Evolutionary conservation across 2,113 vertebrate species (phyloP).

Genomic region (Myotis lucifugus): DNA sequence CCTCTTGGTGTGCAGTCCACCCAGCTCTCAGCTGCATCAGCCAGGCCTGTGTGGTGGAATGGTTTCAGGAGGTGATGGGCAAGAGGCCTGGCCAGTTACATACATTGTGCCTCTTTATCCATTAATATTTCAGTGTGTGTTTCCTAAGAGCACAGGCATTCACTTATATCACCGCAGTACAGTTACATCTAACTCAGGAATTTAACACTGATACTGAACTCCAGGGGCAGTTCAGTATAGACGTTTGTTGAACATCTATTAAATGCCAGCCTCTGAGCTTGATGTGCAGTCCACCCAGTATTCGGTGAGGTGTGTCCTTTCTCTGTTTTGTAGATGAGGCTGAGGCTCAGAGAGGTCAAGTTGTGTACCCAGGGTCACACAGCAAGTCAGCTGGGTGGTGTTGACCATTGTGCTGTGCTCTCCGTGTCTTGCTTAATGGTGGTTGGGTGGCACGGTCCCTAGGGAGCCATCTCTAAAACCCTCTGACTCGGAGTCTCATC

Average conservation of each 20-base stretch:
- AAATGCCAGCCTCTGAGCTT: neutral
- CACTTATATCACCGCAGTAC: too few relatives aligned
- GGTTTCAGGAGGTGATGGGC: neutral
- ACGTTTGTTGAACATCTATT: neutral
- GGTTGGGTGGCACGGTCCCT: neutral
- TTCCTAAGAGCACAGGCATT: too few relatives aligned
- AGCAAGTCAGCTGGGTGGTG: neutral
- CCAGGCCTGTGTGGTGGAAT: neutral
- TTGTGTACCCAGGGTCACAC: neutral
- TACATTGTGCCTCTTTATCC: too few relatives aligned
- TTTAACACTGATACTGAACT: too few relatives aligned
- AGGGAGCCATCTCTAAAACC: neutral
- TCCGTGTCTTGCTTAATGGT: neutral
- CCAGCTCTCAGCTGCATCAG: neutral
- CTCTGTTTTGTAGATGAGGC: neutral
- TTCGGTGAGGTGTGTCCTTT: neutral
- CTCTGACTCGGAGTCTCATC: neutral
- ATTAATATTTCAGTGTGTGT: too few relatives aligned
- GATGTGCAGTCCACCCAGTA: rapidly evolving
- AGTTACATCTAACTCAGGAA: too few relatives aligned
- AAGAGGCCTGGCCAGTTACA: neutral
- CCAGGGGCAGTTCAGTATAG: neutral
- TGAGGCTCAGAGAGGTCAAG: neutral
- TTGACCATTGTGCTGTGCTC: neutral
- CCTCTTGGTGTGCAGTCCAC: neutral